Evolutionary conservation across 2,888 invertebrate species (phyloP), one percentile per base, ranked within the genome.

Genomic region (Synergus itoensis): DNA sequence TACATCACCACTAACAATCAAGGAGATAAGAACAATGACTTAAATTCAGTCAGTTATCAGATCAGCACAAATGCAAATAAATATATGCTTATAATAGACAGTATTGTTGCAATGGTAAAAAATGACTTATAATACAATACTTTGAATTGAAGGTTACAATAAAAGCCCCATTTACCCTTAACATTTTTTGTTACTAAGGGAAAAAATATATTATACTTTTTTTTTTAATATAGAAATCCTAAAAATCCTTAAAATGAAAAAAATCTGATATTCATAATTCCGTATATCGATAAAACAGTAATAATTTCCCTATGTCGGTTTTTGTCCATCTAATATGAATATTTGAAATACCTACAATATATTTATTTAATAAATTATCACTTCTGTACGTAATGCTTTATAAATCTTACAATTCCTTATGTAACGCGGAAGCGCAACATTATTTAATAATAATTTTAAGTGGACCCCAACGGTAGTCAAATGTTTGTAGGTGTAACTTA

Each of bases 311-410:
- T 48, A 1, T 45, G 12, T 45, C 3, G 45, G 0, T 12, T 45
- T 45, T 48, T 48, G 12, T 48, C 12, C 16, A 16, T 48, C 0
- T 57, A 18, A 28, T 69, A 48, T 69, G 28, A 69, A 69, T 69
- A 69, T 69, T 69, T 9, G 16, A 36, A 69, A 45, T 69, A 69
- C 45, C 28, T 28, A 28, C 28, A 43, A 65, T 65, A 65, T 40
- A 16, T 45, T 14, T 45, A 9, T 12, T 16, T 36, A 41, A 65
- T 65, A 65, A 65, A 65, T 65, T 65, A 65, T 65, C n/a, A 9
- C 57, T 57, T 11, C 57, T 57, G 57, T 57, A 57, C 18, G 8
- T 8, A 57, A 18, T 4, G 18, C 18, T 69, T 45, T 48, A 14
- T 14, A 43, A 45, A 28, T 21, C 4, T 45, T 36, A 16, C 5